Evolutionary conservation across 2,888 invertebrate species (phyloP), one percentile per base, ranked within the genome.

Genomic region (Dolichopus griseipennis): DNA sequence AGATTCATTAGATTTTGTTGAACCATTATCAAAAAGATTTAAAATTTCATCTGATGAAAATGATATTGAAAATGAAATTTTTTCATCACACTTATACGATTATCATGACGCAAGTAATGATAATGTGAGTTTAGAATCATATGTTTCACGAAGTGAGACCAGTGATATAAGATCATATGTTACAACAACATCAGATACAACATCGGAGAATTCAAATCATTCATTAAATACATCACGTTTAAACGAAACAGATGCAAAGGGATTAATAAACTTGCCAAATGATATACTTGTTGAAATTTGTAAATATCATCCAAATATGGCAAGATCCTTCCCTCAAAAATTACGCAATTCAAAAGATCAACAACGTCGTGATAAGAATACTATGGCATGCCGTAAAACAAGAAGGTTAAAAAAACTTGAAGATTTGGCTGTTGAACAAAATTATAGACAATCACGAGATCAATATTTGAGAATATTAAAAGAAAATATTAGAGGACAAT

Each of bases 281-380:
- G 27, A 63, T 27, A 15, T 27, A 12, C 27, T 68, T 52, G 34
- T 64, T 27, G 67, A 67, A 41, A 63, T 68, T 8, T 68, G 68
- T 41, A 68, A 61, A 41, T 68, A 68, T 37, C 61, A 65, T 34
- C 68, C 68, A 10, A 68, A 65, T 41, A 68, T 68, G 68, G 68
- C 68, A 1, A 61, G 68, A 1, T 18, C 65, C 37, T 65, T 61
- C 27, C 65, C 65, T 20, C 34, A 61, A n/a, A 68, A 68, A 22
- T 18, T 64, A 41, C 65, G 68, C 27, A 41, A 65, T n/a, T 8
- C 20, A 41, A 61, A 68, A 61, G 68, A 68, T n/a, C 61, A 61
- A 41, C 62, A 65, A 12, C 64, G 68, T 21, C 61, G 68, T 18
- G 41, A 52, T n/a, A 68, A 68, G 41, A 68, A 68, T 21, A 68